Evolutionary conservation across 1,140 invertebrate genomes (phyloP), one percentile per base, ranked within the genome.

Genomic region (Drosophila lowei): DNA sequence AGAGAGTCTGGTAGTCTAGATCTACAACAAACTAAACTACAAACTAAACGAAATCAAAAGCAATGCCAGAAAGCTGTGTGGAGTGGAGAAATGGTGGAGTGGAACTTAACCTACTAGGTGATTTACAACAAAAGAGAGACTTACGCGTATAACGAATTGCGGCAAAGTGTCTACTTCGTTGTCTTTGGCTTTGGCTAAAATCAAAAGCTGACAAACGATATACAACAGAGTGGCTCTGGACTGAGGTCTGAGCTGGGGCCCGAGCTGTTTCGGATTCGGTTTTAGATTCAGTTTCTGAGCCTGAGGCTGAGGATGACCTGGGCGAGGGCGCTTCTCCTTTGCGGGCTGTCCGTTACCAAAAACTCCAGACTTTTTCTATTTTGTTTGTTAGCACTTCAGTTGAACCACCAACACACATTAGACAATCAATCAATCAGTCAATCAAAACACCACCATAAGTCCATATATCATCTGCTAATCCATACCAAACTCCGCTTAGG

Each of bases 121-220:
- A 70, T 55, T 62, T 68, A 81, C 67, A 85, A 86, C 81, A 77
- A 81, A 86, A 77, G 73, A 38, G 34, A 77, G 83, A 86, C 83
- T 86, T 86, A 86, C 83, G 83, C 83, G 84, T 83, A 88, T 83
- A 88, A 86, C 83, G 77, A 63, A 88, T 85, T 73, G 78, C 83
- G 83, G 83, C 83, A 88, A 86, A 81, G 73, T 85, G 83, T 85
- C 73, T 81, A 80, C 52, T 79, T 68, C 80, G 77, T 79, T 85
- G 79, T 84, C 64, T 57, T 68, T 74, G 76, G 55, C 48, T 53
- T 66, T 56, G 65, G 71, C 60, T 59, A 65, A 72, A 72, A 79
- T 64, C 67, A 77, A 85, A 84, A 61, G 34, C 42, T 73, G 72
- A 80, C 80, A 85, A 80, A 77, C 77, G 60, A 77, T 80, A 38